Conservation (phyloP, 2,797 vertebrate species). For the Dryobates pubescens region DNA sequence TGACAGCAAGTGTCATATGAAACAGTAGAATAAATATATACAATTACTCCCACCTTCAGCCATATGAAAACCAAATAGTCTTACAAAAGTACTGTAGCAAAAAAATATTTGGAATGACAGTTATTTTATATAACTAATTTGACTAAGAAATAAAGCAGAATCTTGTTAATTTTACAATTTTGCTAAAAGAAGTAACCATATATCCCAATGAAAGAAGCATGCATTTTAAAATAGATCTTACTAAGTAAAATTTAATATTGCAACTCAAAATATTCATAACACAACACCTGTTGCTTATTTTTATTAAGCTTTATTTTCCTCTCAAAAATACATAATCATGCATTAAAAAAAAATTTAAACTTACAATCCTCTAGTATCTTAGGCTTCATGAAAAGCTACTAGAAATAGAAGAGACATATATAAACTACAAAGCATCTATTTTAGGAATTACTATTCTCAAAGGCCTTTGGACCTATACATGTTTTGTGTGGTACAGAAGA, state of each 20-base stretch:
- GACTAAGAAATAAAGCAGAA: neutral
- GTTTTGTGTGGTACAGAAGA: neutral
- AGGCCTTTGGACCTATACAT: neutral
- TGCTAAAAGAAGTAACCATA: neutral
- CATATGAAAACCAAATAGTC: neutral
- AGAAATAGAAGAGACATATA: conserved; percentile 13
- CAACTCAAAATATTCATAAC: neutral
- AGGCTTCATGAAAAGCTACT: neutral
- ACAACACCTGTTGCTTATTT: neutral
- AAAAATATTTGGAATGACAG: neutral
- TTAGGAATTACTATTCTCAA: conserved; percentile 45
- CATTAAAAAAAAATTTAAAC: neutral
- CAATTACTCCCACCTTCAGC: neutral
- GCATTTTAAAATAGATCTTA: neutral
- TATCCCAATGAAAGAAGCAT: neutral
- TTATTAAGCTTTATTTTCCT: neutral
- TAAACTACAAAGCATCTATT: conserved; percentile 13
- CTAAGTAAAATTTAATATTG: neutral
- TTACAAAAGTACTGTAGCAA: neutral
- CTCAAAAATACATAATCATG: neutral
- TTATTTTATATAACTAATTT: neutral
- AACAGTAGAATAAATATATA: neutral
- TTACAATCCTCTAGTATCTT: neutral
- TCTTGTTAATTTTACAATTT: neutral
- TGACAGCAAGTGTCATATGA: neutral